Evolutionary conservation across 2,797 vertebrate genomes (phyloP).

Genomic region (Carapus acus): DNA sequence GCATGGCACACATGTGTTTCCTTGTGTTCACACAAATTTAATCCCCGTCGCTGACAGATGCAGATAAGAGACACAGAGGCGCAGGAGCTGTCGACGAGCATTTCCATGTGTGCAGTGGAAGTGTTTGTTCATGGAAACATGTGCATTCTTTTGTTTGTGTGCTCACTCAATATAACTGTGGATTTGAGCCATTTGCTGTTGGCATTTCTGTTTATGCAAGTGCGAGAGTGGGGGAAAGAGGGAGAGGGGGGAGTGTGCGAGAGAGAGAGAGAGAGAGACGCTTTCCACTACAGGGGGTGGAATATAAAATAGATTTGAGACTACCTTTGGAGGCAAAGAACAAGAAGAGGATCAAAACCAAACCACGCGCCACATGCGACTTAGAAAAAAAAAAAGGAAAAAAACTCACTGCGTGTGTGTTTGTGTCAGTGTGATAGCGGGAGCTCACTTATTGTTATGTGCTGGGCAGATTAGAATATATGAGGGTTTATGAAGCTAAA

Average conservation of each 20-base stretch:
- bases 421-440: not conserved
- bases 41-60: constrained; percentile 7
- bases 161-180: constrained; percentile 6
- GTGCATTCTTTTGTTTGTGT: constrained; percentile 11
- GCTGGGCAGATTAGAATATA: constrained; percentile 52
- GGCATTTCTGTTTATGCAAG: not conserved
- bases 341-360: constrained; percentile 44
- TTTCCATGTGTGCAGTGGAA: constrained; percentile 6
- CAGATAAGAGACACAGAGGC: constrained; percentile 5
- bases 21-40: not conserved
- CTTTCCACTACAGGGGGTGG: constrained; percentile 23
- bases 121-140: not conserved
- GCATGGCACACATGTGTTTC: not conserved
- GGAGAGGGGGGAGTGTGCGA: not conserved
- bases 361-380: constrained; percentile 21
- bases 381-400: too few species aligned
- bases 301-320: constrained; percentile 28
- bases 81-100: constrained; percentile 11
- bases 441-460: constrained; percentile 14
- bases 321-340: constrained; percentile 27
- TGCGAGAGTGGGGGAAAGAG: not conserved
- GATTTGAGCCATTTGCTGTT: constrained; percentile 6
- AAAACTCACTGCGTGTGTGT: constrained; percentile 11
- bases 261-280: not conserved
- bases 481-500: constrained; percentile 31